A percentile compares a stretch with the other conserved stretches of the same genome.
phyloP scores from a whole-genome alignment of 2,888 invertebrate genomes.

The Anthophora plumipes region DNA sequence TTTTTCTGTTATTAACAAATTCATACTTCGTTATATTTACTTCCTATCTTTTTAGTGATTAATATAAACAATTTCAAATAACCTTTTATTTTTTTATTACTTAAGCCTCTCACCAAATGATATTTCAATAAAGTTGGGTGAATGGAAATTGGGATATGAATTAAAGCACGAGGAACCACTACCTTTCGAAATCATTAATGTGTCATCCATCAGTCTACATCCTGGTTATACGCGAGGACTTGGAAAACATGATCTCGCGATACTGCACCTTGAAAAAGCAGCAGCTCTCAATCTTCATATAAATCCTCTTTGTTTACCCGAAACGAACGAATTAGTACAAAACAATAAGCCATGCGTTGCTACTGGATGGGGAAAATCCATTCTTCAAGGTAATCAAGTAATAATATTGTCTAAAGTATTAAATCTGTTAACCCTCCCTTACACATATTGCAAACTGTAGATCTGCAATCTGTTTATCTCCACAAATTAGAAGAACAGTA shows the following conservation, averaged over 20 bases:
- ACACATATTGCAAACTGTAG: no score
- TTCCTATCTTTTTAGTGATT: neutral
- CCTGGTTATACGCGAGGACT: constrained; percentile 88
- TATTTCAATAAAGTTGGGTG: constrained; percentile 91
- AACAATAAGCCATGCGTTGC: constrained; percentile 88
- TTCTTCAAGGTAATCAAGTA: constrained; percentile 89
- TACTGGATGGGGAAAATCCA: constrained; percentile 93
- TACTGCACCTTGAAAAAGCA: constrained; percentile 87
- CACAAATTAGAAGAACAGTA: no score
- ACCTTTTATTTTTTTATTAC: neutral
- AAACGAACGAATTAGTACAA: constrained; percentile 68
- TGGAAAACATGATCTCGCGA: constrained; percentile 89
- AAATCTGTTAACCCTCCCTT: neutral
- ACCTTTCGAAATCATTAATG: constrained; percentile 91
- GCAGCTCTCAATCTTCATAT: constrained; percentile 89
- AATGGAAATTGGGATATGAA: constrained; percentile 93
- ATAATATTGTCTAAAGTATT: neutral
- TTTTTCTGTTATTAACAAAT: no score
- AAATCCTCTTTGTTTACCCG: constrained; percentile 90
- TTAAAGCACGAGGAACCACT: constrained; percentile 88
- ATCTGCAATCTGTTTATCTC: no score
- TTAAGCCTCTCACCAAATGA: constrained; percentile 88
- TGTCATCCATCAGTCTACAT: constrained; percentile 89
- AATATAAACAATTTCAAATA: neutral
- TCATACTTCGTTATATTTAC: neutral